Conservation (phyloP, 2,888 invertebrate species). For the Galeopsomyia nigrocyanea region DNA sequence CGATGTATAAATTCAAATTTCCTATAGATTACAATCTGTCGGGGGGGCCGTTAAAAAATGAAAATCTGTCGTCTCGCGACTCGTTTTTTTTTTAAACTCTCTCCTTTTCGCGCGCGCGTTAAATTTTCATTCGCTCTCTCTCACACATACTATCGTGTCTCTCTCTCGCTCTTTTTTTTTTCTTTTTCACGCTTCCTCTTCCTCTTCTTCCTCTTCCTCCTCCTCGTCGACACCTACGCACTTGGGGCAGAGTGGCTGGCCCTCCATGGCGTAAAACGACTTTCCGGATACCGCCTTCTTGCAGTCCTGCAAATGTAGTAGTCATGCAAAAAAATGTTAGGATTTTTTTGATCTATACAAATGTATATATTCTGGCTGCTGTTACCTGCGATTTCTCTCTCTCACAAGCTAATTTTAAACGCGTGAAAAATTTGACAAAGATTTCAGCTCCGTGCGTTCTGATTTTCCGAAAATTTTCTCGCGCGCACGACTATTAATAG, state of each 20-base stretch:
- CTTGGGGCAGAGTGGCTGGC: conserved; percentile 94
- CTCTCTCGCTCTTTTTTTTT: neutral
- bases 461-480: neutral
- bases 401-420: no score
- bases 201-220: conserved; percentile 72
- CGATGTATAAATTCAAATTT: no score
- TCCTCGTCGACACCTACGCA: conserved; percentile 94
- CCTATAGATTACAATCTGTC: conserved; percentile 4
- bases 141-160: neutral
- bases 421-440: no score
- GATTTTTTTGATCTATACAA: neutral
- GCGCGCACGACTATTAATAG: no score
- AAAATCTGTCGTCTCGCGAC: neutral
- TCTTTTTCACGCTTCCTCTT: conserved; percentile 51
- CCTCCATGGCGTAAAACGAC: conserved; percentile 97
- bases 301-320: conserved; percentile 85
- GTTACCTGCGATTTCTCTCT: no score
- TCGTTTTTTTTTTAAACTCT: conserved; percentile 7
- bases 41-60: neutral
- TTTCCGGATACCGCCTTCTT: conserved; percentile 92
- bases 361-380: neutral
- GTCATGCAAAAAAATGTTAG: no score
- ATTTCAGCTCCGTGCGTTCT: no score
- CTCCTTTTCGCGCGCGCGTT: conserved; percentile 4
- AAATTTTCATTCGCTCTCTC: conserved; percentile 12